Conservation (phyloP, 2,888 invertebrate species). For the Caenorhabditis macrosperma region DNA sequence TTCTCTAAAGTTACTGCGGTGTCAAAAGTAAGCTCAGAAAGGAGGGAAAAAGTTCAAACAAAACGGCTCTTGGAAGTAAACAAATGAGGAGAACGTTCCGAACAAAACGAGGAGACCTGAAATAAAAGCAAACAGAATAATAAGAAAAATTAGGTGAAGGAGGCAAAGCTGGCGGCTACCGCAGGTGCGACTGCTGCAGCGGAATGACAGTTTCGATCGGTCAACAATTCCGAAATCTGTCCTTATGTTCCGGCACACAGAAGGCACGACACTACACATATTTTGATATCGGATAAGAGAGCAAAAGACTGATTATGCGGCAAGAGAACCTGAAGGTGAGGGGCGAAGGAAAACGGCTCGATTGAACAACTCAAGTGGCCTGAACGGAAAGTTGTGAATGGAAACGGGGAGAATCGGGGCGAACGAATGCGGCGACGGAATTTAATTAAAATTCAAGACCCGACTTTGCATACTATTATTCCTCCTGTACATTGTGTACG, state of each 20-base stretch:
- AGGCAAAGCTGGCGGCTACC: constrained; percentile 31
- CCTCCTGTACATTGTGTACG: constrained; percentile 4
- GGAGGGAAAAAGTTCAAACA: constrained; percentile 27
- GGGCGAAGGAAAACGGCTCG: background rate
- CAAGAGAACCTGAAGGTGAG: constrained; percentile 15
- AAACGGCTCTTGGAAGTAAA: constrained; percentile 46
- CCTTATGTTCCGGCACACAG: constrained; percentile 54
- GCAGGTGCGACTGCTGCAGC: constrained; percentile 12
- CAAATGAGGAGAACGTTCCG: constrained; percentile 27
- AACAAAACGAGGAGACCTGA: constrained; percentile 51
- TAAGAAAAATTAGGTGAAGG: constrained; percentile 46
- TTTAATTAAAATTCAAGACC: constrained; percentile 53
- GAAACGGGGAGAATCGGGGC: constrained; percentile 8
- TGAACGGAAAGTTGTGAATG: constrained; percentile 20
- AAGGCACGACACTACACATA: constrained; percentile 50
- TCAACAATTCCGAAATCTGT: constrained; percentile 59
- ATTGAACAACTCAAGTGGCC: background rate
- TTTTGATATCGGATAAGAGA: constrained; percentile 55
- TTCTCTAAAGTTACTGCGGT: background rate
- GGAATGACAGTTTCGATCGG: constrained; percentile 56
- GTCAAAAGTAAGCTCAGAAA: background rate
- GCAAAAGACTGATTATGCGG: constrained; percentile 55
- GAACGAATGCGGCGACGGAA: constrained; percentile 2
- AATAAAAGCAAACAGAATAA: constrained; percentile 54
- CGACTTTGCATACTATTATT: constrained; percentile 48